Evolutionary conservation across 2,888 invertebrate genomes (phyloP).

Genomic region (Phymatocera aterrima): DNA sequence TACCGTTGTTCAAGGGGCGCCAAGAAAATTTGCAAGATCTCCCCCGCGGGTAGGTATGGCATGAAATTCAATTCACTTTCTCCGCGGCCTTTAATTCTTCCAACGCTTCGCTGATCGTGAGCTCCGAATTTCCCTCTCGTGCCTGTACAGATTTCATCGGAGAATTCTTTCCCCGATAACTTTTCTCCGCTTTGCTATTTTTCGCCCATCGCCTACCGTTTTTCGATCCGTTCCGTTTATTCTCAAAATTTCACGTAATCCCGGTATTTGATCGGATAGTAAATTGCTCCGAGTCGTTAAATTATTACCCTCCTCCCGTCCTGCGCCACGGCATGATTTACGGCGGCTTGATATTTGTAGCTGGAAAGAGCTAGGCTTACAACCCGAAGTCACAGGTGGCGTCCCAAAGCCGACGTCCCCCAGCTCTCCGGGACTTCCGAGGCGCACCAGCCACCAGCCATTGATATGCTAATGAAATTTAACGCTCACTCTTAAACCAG

Average conservation of each 20-base stretch:
- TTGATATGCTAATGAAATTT: conserved; percentile 76
- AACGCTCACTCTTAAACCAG: conserved; percentile 68
- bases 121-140: background rate
- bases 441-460: conserved; percentile 71
- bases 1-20: conserved; percentile 54
- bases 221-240: background rate
- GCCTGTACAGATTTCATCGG: background rate
- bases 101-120: background rate
- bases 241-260: too few relatives aligned
- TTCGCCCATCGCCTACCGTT: background rate
- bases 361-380: background rate
- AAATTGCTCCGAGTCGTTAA: background rate
- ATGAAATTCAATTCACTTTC: background rate
- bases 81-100: background rate
- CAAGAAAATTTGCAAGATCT: conserved; percentile 39
- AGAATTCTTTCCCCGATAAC: background rate
- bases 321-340: background rate
- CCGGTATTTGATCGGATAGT: too few relatives aligned
- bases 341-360: conserved; percentile 2
- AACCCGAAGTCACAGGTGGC: conserved; percentile 34
- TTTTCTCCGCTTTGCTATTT: background rate
- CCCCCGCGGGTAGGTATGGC: too few relatives aligned
- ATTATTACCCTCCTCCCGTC: background rate
- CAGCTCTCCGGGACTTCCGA: conserved; percentile 3
- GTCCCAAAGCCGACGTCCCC: conserved; percentile 35